Evolutionary conservation across 2,888 invertebrate genomes (phyloP).

Genomic region (Tanypteryx hageni): DNA sequence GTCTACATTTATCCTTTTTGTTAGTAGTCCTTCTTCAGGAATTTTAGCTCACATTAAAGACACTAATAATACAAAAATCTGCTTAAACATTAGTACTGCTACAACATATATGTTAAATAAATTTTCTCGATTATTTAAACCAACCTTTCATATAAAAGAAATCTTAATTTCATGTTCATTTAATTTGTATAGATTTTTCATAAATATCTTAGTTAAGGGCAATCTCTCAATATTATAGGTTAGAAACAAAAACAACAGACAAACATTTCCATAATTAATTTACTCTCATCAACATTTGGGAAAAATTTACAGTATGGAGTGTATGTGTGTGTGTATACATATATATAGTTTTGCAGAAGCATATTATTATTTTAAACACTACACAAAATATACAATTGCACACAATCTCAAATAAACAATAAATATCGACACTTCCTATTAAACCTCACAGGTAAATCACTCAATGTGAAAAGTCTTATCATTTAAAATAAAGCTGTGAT

Average conservation of each 20-base stretch:
- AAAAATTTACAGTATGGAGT: constrained; percentile 38
- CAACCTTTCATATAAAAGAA: too few species aligned
- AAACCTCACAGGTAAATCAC: neutral
- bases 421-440: constrained; percentile 5
- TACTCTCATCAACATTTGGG: constrained; percentile 39
- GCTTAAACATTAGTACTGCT: too few species aligned
- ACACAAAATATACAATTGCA: constrained; percentile 37
- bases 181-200: too few species aligned
- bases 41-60: too few species aligned
- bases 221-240: too few species aligned
- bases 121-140: too few species aligned
- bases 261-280: constrained; percentile 52
- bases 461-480: neutral
- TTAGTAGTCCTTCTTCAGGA: too few species aligned
- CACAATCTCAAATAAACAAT: constrained; percentile 5
- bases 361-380: constrained; percentile 9
- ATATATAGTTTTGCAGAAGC: neutral
- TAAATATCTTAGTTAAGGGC: too few species aligned
- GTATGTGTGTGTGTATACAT: neutral
- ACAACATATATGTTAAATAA: too few species aligned
- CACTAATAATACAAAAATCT: too few species aligned
- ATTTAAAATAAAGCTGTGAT: neutral
- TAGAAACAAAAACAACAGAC: neutral
- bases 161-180: too few species aligned
- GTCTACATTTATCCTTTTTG: too few species aligned